Conservation (phyloP, 2,888 invertebrate genomes). For the Dasysyrphus tricinctus region DNA sequence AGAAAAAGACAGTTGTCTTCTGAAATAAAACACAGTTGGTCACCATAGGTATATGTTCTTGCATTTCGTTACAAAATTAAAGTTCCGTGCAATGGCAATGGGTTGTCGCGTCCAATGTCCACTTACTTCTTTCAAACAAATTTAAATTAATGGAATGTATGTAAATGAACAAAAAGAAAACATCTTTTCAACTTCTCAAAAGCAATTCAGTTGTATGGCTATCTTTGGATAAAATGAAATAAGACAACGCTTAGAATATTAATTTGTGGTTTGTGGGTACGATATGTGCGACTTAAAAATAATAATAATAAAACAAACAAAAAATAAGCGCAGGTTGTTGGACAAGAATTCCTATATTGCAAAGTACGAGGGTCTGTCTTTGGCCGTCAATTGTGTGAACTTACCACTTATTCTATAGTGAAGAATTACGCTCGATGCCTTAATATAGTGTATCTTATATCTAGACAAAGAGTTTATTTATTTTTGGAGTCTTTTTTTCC, state of each 20-base stretch:
- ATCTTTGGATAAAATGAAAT: conserved; percentile 11
- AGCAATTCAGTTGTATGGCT: conserved; percentile 1
- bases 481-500: not conserved
- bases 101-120: not conserved
- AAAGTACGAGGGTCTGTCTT: not conserved
- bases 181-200: not conserved
- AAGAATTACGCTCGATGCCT: not conserved
- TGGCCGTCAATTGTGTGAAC: not conserved
- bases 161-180: not conserved
- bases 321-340: not conserved
- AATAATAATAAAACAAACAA: not conserved
- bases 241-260: conserved; percentile 15
- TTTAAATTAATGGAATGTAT: not conserved
- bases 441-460: not conserved
- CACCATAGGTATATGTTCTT: not conserved
- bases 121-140: not conserved
- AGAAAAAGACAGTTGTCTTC: too few relatives aligned
- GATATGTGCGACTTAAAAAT: conserved; percentile 5
- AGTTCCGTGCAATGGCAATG: not conserved
- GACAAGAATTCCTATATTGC: conserved; percentile 1
- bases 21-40: not conserved
- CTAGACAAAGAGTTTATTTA: not conserved
- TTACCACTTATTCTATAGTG: not conserved
- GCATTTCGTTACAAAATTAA: not conserved
- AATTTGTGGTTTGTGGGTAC: not conserved